These are phyloP conservation scores for Hassar affinis DNA, from an alignment of 2,113 vertebrate species.

Conservation along the genomic window DNA sequence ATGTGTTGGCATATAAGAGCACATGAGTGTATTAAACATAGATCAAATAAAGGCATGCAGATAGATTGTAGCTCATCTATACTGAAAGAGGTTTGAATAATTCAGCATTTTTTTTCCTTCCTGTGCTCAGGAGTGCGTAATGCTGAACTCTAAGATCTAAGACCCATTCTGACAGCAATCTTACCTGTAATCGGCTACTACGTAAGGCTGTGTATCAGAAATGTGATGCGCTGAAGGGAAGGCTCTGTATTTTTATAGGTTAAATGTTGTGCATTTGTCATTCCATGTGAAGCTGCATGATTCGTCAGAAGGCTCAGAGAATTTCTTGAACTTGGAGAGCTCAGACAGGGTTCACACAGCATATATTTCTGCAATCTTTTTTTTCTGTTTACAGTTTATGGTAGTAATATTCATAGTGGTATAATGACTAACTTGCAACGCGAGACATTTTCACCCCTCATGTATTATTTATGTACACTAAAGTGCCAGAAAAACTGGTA, in stretches of 20 bases:
- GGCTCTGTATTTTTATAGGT: not conserved
- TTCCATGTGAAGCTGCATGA: not conserved
- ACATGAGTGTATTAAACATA: conserved; percentile 29
- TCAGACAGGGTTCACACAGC: not conserved
- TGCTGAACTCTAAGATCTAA: not conserved
- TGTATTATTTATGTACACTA: not conserved
- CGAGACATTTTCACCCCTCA: not conserved
- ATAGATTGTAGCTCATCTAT: conserved; percentile 37
- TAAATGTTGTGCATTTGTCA: not conserved
- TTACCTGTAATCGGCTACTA: not conserved
- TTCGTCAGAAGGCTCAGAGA: not conserved
- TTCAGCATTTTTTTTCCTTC: conserved; percentile 8
- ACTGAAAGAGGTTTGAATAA: conserved; percentile 37
- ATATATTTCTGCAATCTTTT: not conserved
- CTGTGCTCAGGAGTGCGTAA: conserved; percentile 1
- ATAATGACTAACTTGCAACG: not conserved
- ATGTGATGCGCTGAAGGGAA: not conserved
- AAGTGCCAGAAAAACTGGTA: too few relatives aligned
- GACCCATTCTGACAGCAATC: not conserved
- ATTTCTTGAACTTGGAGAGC: not conserved
- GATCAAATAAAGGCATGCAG: conserved; percentile 10
- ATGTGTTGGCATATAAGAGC: conserved; percentile 16
- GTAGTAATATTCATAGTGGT: not conserved
- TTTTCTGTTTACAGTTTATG: not conserved
- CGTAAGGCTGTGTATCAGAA: not conserved